Percentiles rank a stretch among this genome's conserved stretches.
phyloP scores from a whole-genome alignment of 2,888 invertebrate species.

The Salticus scenicus region DNA sequence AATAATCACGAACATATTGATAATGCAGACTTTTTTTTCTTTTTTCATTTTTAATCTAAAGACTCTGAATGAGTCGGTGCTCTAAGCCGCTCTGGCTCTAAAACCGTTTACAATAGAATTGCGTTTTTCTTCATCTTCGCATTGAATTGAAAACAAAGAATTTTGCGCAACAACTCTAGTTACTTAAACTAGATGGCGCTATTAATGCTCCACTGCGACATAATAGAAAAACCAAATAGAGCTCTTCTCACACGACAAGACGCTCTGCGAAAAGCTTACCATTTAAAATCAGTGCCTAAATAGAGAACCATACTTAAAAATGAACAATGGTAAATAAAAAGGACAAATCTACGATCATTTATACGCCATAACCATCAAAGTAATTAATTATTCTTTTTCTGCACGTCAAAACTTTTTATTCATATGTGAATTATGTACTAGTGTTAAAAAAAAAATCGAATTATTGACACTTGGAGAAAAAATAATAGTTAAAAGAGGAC shows the following conservation, averaged over 20 bases:
- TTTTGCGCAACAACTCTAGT: neutral
- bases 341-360: no score
- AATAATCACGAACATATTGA: no score
- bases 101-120: no score
- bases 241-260: neutral
- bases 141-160: neutral
- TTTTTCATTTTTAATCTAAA: no score
- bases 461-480: neutral
- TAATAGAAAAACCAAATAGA: neutral
- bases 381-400: neutral
- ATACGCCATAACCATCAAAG: no score
- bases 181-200: slow-evolving; percentile 5
- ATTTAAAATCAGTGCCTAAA: neutral
- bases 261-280: neutral
- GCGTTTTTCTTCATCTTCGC: no score
- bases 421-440: neutral
- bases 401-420: neutral
- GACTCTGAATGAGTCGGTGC: no score
- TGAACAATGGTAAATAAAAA: no score
- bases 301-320: neutral
- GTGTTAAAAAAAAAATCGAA: slow-evolving; percentile 7
- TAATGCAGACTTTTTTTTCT: no score
- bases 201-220: slow-evolving; percentile 3
- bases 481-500: neutral
- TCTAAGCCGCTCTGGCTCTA: no score